Conservation (phyloP, 1,140 invertebrate genomes). For the Hypothenemus hampei region DNA sequence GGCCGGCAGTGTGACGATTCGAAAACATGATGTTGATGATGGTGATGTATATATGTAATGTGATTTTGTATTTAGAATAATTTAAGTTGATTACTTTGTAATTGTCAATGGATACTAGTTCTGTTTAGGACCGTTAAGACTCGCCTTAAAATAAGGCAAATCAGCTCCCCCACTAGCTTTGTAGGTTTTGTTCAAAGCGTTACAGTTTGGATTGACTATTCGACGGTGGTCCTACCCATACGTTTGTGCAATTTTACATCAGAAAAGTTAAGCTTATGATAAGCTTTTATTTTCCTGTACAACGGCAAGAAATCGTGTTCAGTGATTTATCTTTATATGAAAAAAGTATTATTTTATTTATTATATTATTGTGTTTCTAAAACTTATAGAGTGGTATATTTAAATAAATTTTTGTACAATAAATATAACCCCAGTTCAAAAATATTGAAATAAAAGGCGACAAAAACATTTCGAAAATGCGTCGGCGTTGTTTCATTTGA, state of each 20-base stretch:
- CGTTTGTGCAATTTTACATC: not conserved
- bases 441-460: no score
- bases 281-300: not conserved
- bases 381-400: conserved; percentile 20
- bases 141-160: no score
- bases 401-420: conserved; percentile 24
- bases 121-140: no score
- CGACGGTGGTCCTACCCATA: not conserved
- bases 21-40: not conserved
- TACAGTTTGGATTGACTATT: no score
- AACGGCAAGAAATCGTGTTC: not conserved
- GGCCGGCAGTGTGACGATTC: not conserved
- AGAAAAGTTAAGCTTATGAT: not conserved
- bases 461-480: not conserved
- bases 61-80: not conserved
- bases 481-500: not conserved
- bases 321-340: not conserved
- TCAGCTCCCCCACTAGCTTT: no score
- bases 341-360: conserved; percentile 22
- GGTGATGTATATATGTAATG: not conserved
- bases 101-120: no score
- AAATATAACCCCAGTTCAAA: no score
- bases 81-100: not conserved
- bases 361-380: conserved; percentile 17
- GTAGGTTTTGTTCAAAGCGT: not conserved